These are phyloP conservation scores for Agrochola lota DNA, from an alignment of 2,888 invertebrate genomes.

Conservation along the genomic window DNA sequence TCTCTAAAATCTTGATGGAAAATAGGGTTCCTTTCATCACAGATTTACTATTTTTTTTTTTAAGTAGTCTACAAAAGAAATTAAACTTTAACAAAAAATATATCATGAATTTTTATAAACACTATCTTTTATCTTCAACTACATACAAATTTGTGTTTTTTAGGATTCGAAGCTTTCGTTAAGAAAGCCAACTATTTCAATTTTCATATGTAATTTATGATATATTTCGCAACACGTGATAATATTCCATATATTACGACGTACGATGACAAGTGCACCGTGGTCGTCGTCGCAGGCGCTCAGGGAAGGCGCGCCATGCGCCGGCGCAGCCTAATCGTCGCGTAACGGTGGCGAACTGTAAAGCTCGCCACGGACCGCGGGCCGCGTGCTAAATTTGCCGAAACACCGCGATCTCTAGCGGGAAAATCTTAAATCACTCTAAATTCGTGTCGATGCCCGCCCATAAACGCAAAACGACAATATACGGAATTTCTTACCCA, in stretches of 20 bases:
- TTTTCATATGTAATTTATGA: neutral
- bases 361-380: slow-evolving; percentile 87
- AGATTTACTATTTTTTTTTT: neutral
- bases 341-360: slow-evolving; percentile 90
- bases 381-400: slow-evolving; percentile 90
- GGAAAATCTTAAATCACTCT: slow-evolving; percentile 86
- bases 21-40: neutral
- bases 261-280: slow-evolving; percentile 65
- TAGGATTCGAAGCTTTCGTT: neutral
- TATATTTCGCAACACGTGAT: slow-evolving; percentile 11
- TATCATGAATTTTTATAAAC: neutral
- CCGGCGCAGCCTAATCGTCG: slow-evolving; percentile 87
- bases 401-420: slow-evolving; percentile 88
- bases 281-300: slow-evolving; percentile 62
- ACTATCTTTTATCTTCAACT: neutral
- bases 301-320: slow-evolving; percentile 77
- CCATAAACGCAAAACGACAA: slow-evolving; percentile 57
- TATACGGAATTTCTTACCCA: slow-evolving; percentile 39
- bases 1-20: neutral
- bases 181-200: neutral
- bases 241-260: slow-evolving; percentile 32
- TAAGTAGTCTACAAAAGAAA: no score
- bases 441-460: slow-evolving; percentile 79
- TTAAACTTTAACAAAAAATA: no score
- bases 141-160: neutral